Evolutionary conservation across 2,113 vertebrate species (phyloP).

Genomic region (Rousettus leschenaultii): DNA sequence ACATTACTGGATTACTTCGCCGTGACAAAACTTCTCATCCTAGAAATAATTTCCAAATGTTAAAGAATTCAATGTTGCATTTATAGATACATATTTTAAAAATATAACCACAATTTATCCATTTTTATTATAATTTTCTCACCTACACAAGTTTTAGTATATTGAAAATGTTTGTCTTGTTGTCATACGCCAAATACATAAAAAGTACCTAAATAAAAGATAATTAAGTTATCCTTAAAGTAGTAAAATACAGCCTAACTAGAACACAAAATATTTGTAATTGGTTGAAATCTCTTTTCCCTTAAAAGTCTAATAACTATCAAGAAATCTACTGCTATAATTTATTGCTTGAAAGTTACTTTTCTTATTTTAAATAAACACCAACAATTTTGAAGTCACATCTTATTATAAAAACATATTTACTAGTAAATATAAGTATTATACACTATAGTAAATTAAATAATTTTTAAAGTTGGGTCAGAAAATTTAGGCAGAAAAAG

Average conservation of each 20-base stretch:
- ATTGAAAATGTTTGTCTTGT: neutral
- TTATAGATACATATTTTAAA: neutral
- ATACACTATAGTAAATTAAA: neutral
- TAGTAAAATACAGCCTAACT: neutral
- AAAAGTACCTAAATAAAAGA: neutral
- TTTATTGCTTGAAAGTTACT: neutral
- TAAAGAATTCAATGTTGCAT: neutral
- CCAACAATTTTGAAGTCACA: slow-evolving; percentile 9
- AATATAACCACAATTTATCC: neutral
- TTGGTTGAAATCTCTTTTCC: neutral
- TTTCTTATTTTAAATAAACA: neutral
- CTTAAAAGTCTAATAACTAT: slow-evolving; percentile 26
- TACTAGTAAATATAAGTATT: neutral
- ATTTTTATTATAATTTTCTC: neutral
- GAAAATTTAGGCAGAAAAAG: neutral
- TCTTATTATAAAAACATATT: slow-evolving; percentile 4
- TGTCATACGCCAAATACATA: neutral
- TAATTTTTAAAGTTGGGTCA: neutral
- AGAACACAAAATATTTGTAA: neutral
- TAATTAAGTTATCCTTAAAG: neutral
- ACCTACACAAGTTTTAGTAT: neutral
- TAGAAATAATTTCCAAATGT: slow-evolving; percentile 28
- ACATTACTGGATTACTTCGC: neutral
- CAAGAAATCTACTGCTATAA: neutral
- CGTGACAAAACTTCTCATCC: neutral